These are phyloP conservation scores for Lochmaea crataegi DNA, from an alignment of 2,888 invertebrate genomes.

Conservation along the genomic window DNA sequence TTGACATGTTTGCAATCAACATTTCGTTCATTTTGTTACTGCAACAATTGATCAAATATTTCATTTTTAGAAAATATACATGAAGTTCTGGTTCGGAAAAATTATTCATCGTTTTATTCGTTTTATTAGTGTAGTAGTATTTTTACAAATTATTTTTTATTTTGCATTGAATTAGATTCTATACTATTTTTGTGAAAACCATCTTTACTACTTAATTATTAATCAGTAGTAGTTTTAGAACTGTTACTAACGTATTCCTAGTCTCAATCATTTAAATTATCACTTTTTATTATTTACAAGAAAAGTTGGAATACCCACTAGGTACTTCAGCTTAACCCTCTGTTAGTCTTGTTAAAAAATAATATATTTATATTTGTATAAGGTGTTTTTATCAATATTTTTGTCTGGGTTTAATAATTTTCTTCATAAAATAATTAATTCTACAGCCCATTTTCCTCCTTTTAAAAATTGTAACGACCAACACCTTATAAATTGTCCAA, in stretches of 20 bases:
- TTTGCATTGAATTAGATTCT: not conserved
- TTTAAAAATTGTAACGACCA: no score
- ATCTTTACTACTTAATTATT: not conserved
- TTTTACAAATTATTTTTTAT: conserved; percentile 1
- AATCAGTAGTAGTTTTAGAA: conserved; percentile 1
- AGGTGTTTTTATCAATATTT: no score
- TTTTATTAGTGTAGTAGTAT: not conserved
- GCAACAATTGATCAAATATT: not conserved
- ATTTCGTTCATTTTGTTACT: not conserved
- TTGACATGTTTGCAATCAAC: not conserved
- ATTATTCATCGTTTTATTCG: not conserved
- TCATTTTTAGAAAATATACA: not conserved
- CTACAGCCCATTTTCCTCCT: no score
- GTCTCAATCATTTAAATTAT: not conserved
- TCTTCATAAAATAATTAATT: no score
- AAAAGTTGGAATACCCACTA: not conserved
- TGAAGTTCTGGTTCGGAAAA: conserved; percentile 1
- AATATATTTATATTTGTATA: not conserved
- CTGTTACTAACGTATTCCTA: conserved; percentile 1
- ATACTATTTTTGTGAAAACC: not conserved
- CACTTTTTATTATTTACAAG: not conserved
- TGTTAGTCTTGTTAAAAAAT: not conserved
- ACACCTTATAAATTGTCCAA: no score
- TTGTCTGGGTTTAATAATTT: no score
- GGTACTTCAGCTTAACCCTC: conserved; percentile 2